Conservation (phyloP, 2,113 vertebrate genomes). For the Microcebus jonahi region DNA sequence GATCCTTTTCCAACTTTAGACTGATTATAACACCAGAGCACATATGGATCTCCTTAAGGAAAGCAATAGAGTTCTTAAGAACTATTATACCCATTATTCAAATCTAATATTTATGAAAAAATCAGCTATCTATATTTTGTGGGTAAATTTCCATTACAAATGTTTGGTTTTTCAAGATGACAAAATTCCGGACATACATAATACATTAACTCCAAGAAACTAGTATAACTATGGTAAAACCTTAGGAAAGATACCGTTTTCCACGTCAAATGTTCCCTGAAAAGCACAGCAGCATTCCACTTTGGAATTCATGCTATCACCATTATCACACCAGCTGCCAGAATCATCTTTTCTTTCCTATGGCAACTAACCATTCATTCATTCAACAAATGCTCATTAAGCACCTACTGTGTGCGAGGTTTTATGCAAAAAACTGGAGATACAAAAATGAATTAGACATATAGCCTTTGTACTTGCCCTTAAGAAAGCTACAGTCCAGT, state of each 20-base stretch:
- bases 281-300: not conserved
- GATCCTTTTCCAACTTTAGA: not conserved
- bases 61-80: conserved; percentile 15
- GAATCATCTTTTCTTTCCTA: conserved; percentile 22
- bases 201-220: not conserved
- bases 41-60: not conserved
- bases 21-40: conserved; percentile 29
- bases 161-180: conserved; percentile 13
- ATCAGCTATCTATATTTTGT: not conserved
- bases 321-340: not conserved
- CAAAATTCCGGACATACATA: not conserved
- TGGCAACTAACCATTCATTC: not conserved
- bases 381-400: conserved; percentile 30
- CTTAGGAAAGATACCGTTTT: not conserved
- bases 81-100: not conserved
- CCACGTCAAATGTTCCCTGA: not conserved
- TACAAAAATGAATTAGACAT: not conserved
- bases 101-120: conserved; percentile 32
- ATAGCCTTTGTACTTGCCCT: not conserved
- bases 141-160: conserved; percentile 6
- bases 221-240: not conserved
- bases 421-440: not conserved
- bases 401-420: not conserved
- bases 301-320: not conserved
- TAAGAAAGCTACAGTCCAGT: conserved; percentile 1